Conservation (phyloP, 2,113 vertebrate species). For the Rhynchomys soricoides region DNA sequence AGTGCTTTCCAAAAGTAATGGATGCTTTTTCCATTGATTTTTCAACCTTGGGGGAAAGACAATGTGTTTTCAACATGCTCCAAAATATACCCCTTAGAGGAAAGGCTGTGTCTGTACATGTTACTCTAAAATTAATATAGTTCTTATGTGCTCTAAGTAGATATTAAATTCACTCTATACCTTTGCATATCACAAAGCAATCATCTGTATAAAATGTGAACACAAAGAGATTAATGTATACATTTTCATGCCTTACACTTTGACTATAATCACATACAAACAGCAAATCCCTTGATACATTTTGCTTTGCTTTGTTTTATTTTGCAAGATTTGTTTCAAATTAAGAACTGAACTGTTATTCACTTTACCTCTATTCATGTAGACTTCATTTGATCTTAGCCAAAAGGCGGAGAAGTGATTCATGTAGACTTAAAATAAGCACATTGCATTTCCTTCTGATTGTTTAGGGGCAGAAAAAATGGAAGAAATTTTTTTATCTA, state of each 20-base stretch:
- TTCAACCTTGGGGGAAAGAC: constrained; percentile 58
- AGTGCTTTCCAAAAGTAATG: neutral
- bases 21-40: constrained; percentile 70
- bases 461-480: neutral
- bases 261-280: neutral
- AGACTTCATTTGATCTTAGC: no score
- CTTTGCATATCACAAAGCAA: neutral
- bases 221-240: neutral
- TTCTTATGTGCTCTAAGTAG: neutral
- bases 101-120: neutral
- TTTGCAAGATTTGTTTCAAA: neutral
- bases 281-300: neutral
- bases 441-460: neutral
- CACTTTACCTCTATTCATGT: neutral
- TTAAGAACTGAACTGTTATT: neutral
- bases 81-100: neutral
- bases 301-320: neutral
- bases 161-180: neutral
- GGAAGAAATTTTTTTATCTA: neutral
- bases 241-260: neutral
- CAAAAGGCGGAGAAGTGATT: no score
- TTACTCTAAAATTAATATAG: constrained; percentile 40
- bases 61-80: constrained; percentile 17
- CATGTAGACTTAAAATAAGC: neutral
- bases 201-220: neutral